These are phyloP conservation scores for Chionomys nivalis DNA, from an alignment of 2,113 vertebrate genomes.

Conservation along the genomic window DNA sequence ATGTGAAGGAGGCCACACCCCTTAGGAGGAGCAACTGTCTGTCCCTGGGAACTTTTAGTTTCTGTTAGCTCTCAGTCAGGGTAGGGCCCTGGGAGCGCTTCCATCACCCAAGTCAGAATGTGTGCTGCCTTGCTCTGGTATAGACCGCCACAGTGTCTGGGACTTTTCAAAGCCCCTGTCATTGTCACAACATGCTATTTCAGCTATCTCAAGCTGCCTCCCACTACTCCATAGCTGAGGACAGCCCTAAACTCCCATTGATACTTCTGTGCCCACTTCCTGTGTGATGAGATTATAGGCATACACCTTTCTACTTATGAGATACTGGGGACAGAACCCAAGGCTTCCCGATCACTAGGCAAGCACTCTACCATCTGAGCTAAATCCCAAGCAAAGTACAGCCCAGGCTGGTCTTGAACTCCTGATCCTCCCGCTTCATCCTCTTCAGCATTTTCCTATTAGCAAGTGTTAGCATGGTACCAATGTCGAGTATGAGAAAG, in stretches of 20 bases:
- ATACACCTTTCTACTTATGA: not conserved
- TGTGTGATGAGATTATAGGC: not conserved
- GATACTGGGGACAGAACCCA: not conserved
- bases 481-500: not conserved
- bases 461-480: not conserved
- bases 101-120: not conserved
- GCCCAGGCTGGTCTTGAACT: not conserved
- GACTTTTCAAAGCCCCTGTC: too few relatives aligned
- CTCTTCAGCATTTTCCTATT: not conserved
- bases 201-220: not conserved
- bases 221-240: not conserved
- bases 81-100: not conserved
- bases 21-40: not conserved
- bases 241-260: not conserved
- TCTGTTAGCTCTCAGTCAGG: not conserved
- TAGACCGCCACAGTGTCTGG: not conserved
- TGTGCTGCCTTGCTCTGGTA: not conserved
- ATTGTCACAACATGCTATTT: not conserved
- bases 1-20: not conserved
- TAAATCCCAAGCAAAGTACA: not conserved
- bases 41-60: not conserved
- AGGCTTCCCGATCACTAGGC: not conserved
- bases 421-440: not conserved
- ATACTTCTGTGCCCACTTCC: too few relatives aligned
- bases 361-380: not conserved